Evolutionary conservation across 2,888 invertebrate species (phyloP).

Genomic region (Pristionchus exspectatus): DNA sequence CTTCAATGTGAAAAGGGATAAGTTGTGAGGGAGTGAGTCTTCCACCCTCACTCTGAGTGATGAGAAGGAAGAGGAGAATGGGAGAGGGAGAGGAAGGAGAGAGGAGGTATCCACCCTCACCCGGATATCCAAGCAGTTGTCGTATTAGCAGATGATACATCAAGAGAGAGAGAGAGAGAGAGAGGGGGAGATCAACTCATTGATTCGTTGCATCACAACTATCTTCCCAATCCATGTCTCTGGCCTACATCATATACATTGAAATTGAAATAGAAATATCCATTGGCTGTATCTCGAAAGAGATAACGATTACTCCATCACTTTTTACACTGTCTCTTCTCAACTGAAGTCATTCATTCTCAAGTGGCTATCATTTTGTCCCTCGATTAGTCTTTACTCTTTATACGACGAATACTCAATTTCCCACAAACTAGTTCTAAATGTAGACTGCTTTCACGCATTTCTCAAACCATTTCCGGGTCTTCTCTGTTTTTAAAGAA

Average conservation of each 20-base stretch:
- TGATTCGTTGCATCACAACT: background rate
- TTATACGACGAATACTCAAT: background rate
- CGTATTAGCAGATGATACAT: background rate
- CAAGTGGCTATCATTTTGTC: background rate
- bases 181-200: background rate
- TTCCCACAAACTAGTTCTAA: background rate
- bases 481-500: background rate
- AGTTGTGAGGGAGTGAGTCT: constrained; percentile 39
- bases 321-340: constrained; percentile 15
- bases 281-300: background rate
- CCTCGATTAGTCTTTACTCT: background rate
- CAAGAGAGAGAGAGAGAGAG: background rate
- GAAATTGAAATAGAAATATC: too few species aligned
- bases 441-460: background rate
- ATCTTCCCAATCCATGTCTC: background rate
- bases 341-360: background rate
- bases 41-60: constrained; percentile 50
- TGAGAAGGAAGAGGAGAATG: constrained; percentile 16
- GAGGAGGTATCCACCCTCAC: constrained; percentile 46
- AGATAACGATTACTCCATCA: background rate
- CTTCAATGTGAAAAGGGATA: background rate
- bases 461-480: background rate
- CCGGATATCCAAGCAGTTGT: constrained; percentile 44
- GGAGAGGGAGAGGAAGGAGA: constrained; percentile 8
- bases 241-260: background rate